Evolutionary conservation across 2,797 vertebrate species (phyloP), one percentile per base, ranked within the genome.

Genomic region (Rhabdophis nuchalis): DNA sequence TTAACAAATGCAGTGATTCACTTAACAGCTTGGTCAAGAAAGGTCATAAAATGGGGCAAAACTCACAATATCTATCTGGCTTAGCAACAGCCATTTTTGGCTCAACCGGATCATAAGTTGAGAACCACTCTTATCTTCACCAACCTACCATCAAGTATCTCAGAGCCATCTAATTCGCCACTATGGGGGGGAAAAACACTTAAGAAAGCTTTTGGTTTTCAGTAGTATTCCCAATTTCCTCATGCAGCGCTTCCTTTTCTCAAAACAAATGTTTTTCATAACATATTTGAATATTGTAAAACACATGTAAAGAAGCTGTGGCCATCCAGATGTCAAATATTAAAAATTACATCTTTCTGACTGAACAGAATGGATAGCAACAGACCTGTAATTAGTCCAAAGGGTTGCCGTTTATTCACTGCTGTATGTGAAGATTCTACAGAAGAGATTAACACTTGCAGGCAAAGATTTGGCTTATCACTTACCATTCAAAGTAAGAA

Each of bases 401-500:
- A 20, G 8, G 41, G 77, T 18, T 12, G n/a, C 6, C 29, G 16
- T 13, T 90, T 36, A 32, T 23, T 50, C 58, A 86, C 5, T 29
- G 9, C 57, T 53, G 11, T 13, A 53, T 91, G 20, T 14, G 27
- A 87, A 0, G 86, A 27, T 29, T 53, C 0, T 41, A 94, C 68
- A 89, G 91, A 86, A 87, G 92, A 12, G 50, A 1, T 68, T 72
- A 93, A 57, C 3, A 53, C 5, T 89, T 88, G 41, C 60, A 89
- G 82, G 85, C 68, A 93, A 93, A 86, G 1, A 1, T 29, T 46
- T 88, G 12, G 18, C 27, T 29, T 8, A 88, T 25, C 85, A 97
- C 98, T 97, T 92, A 98, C 98, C 98, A 0, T 98, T 98, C 88
- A 98, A 98, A 72, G 97, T 98, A 92, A 98, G 97, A 89, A 98